Conservation (phyloP, 2,888 invertebrate genomes). For the Amphiduros pacificus region DNA sequence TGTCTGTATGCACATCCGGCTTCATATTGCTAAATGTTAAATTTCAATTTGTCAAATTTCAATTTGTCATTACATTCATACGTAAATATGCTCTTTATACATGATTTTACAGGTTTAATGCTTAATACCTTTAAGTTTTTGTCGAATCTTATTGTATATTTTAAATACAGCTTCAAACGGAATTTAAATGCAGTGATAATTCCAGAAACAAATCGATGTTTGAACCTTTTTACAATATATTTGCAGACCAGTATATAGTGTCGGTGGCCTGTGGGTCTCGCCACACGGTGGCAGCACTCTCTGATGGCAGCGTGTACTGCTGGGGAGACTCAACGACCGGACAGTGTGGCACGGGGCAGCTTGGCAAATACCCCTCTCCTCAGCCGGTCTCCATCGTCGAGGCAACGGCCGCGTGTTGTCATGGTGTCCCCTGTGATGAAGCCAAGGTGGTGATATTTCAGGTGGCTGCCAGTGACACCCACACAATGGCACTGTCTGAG, state of each 20-base stretch:
- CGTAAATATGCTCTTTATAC: no score
- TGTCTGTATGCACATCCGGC: no score
- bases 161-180: no score
- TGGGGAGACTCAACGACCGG: constrained; percentile 54
- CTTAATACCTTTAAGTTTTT: no score
- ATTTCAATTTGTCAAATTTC: no score
- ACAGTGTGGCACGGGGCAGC: constrained; percentile 67
- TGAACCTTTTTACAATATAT: no score
- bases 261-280: constrained; percentile 75
- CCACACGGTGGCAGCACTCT: constrained; percentile 59
- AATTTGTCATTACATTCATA: no score
- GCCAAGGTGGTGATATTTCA: constrained; percentile 11
- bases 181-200: no score
- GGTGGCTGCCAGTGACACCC: constrained; percentile 45
- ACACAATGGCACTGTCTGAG: constrained; percentile 49
- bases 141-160: no score
- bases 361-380: constrained; percentile 7
- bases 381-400: constrained; percentile 3
- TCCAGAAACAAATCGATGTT: no score
- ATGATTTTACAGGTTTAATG: no score
- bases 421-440: constrained; percentile 5
- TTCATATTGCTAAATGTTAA: no score
- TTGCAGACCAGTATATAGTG: constrained; percentile 63
- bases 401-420: constrained; percentile 3
- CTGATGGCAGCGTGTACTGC: constrained; percentile 48